Evolutionary conservation across 64 coral and sea anemone species (phyloP).

Genomic region (Porites australiensis): DNA sequence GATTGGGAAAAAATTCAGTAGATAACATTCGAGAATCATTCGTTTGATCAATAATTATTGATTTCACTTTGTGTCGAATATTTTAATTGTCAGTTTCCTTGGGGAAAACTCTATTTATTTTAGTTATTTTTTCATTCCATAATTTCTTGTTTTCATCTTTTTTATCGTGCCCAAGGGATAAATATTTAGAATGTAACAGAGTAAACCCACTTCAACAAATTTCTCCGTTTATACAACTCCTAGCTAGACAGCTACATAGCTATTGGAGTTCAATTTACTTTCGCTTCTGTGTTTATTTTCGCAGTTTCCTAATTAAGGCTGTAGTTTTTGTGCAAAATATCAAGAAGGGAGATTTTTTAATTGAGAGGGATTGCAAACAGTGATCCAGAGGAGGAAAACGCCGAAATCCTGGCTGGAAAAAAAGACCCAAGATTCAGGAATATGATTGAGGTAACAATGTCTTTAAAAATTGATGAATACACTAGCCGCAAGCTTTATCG

Average conservation of each 20-base stretch:
- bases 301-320: conserved; percentile 26
- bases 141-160: not conserved
- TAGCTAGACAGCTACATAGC: not conserved
- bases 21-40: conserved; percentile 40
- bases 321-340: not conserved
- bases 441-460: conserved; percentile 17
- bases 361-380: conserved; percentile 17
- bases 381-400: not conserved
- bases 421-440: conserved; percentile 15
- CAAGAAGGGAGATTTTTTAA: not conserved
- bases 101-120: conserved; percentile 24
- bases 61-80: conserved; percentile 23
- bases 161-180: not conserved
- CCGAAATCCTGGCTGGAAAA: conserved; percentile 41
- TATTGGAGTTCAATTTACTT: conserved; percentile 44
- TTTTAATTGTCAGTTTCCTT: conserved; percentile 51
- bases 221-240: conserved; percentile 2
- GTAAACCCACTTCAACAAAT: conserved; percentile 38
- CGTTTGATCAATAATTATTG: conserved; percentile 29
- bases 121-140: not conserved
- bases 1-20: conserved; percentile 33
- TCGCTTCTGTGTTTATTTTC: conserved; percentile 37
- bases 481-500: conserved; percentile 53
- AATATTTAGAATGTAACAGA: conserved; percentile 40
- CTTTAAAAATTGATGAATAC: conserved; percentile 57